Percentiles rank a stretch among this genome's conserved stretches.
Evolutionary conservation across 2,888 invertebrate species (phyloP).

Genomic region (Heliconius ismenius): DNA sequence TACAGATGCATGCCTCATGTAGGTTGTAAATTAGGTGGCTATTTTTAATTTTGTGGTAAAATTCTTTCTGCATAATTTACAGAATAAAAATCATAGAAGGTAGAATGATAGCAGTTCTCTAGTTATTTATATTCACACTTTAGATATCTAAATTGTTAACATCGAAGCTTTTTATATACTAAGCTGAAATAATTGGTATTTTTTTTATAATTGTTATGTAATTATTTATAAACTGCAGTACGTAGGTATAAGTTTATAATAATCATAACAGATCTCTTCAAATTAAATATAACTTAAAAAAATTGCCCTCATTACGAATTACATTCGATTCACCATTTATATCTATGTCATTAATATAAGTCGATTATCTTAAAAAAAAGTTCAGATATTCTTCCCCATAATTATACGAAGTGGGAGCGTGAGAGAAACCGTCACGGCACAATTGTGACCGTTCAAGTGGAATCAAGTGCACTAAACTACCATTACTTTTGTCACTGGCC

Average conservation of each 20-base stretch:
- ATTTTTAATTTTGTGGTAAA: conserved; percentile 21
- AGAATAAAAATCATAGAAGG: too few species aligned
- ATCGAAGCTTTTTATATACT: neutral
- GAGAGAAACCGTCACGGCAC: conserved; percentile 60
- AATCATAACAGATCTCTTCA: too few species aligned
- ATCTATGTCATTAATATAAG: neutral
- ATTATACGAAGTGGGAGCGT: conserved; percentile 49
- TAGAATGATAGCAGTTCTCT: neutral
- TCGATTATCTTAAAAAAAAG: neutral
- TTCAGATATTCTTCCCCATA: neutral
- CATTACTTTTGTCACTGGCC: conserved; percentile 64
- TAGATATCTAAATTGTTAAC: neutral
- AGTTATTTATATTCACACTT: neutral
- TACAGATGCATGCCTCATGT: conserved; percentile 37
- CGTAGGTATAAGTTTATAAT: too few species aligned
- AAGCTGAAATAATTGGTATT: too few species aligned
- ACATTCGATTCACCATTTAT: neutral
- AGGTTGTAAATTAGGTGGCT: conserved; percentile 21
- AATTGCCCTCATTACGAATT: too few species aligned
- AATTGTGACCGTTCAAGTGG: conserved; percentile 73
- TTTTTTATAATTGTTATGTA: too few species aligned
- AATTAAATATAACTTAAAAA: too few species aligned
- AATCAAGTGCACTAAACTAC: conserved; percentile 76
- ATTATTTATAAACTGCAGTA: too few species aligned
- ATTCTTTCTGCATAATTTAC: neutral